A percentile compares a stretch with the other conserved stretches of the same genome.
Evolutionary conservation across 2,797 vertebrate genomes (phyloP).

Genomic region (Enteromius anoplus): DNA sequence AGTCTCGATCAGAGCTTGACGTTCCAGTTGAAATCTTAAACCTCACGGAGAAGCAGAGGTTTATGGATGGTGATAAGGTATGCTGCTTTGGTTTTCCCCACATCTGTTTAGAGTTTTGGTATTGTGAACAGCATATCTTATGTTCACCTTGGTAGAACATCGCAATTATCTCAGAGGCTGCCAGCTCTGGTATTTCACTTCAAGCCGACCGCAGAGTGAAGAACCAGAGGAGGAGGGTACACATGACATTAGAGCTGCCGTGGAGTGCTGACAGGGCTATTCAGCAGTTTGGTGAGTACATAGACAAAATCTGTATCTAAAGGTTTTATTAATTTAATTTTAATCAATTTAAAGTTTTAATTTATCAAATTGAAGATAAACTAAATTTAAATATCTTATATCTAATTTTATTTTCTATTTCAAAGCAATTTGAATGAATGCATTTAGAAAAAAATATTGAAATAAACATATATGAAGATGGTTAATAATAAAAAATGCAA

Average conservation of each 20-base stretch:
- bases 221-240: constrained; percentile 94
- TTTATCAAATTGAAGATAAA: no score
- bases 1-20: constrained; percentile 94
- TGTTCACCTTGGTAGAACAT: constrained; percentile 82
- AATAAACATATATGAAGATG: not conserved
- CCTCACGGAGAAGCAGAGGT: constrained; percentile 96
- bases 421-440: not conserved
- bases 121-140: not conserved
- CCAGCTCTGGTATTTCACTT: constrained; percentile 96
- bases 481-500: no score
- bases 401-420: not conserved
- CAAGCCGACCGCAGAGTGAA: constrained; percentile 96
- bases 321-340: no score
- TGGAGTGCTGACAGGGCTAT: constrained; percentile 98
- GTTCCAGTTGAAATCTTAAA: constrained; percentile 98
- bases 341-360: no score
- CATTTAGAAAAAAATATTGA: not conserved
- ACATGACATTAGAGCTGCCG: constrained; percentile 96
- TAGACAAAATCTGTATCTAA: no score
- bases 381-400: no score
- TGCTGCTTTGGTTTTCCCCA: not conserved
- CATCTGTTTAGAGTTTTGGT: not conserved
- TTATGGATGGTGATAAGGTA: constrained; percentile 99
- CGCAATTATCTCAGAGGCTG: constrained; percentile 98
- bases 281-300: constrained; percentile 91